phyloP scores from a whole-genome alignment of 2,888 invertebrate species.

The Tiliacea citrago region DNA sequence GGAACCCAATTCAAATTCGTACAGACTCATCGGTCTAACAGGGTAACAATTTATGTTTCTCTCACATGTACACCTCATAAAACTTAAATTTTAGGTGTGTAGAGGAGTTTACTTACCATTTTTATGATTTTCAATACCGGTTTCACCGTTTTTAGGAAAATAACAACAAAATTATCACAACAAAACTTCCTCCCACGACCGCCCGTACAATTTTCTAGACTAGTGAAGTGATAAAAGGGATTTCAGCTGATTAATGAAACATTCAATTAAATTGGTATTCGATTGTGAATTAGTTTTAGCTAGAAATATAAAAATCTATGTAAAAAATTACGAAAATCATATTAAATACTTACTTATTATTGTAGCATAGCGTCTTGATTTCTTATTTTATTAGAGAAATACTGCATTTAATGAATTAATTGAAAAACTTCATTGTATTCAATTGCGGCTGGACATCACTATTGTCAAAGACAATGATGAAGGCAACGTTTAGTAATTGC shows the following conservation, averaged over 20 bases:
- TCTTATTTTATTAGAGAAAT: not conserved
- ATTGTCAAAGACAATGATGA: slow-evolving; percentile 14
- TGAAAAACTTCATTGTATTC: not conserved
- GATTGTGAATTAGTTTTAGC: not conserved
- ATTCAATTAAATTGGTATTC: not conserved
- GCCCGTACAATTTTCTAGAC: slow-evolving; percentile 77
- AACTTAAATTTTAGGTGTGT: not conserved
- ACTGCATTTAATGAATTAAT: not conserved
- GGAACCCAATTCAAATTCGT: slow-evolving; percentile 58
- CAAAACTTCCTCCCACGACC: slow-evolving; percentile 84
- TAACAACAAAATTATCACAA: slow-evolving; percentile 83
- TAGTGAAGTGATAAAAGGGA: slow-evolving; percentile 75
- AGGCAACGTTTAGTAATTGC: slow-evolving; percentile 40
- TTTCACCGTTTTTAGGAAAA: slow-evolving; percentile 74
- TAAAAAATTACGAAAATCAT: accelerated
- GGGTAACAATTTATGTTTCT: slow-evolving; percentile 17
- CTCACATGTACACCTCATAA: not conserved
- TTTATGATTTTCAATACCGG: slow-evolving; percentile 69
- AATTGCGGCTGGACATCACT: slow-evolving; percentile 27
- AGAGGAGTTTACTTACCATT: slow-evolving; percentile 77
- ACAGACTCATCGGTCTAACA: slow-evolving; percentile 48
- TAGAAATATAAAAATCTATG: not conserved
- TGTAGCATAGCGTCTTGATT: too few relatives aligned
- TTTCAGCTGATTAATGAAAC: not conserved
- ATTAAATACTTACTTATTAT: accelerated